Evolutionary conservation across 1,140 invertebrate species (phyloP), one percentile per base, ranked within the genome.

Genomic region (Drosophila willistoni): DNA sequence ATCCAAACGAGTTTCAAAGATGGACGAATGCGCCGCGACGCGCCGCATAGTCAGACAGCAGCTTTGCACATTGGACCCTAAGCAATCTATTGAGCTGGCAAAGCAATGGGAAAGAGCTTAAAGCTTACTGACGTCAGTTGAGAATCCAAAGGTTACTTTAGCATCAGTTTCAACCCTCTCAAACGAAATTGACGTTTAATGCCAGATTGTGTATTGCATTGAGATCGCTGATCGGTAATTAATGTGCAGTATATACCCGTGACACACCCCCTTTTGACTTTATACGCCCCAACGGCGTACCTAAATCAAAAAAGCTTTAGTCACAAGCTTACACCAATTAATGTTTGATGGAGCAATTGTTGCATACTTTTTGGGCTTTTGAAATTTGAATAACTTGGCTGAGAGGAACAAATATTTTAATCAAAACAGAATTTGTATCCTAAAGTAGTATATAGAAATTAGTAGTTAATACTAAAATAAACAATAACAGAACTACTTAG

Each of bases 31-130:
- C 64, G 57, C 64, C 71, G 66, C 55, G 41, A 57, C 54, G 64
- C 65, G 61, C 55, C 25, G n/a, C 57, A 14, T 10, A 22, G 47
- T 7, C 64, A 22, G 57, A 1, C 60, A n/a, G 56, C 79, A 47
- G 55, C 55, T 67, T 77, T 86, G 81, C 68, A 81, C 81, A 78
- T 79, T 75, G 79, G 71, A 85, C 82, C 55, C 33, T 73, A 44
- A 29, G 65, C 61, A 54, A 65, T 36, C 34, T 36, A 36, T 36
- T 29, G 29, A 29, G 29, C 51, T 63, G 39, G 61, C 72, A 57
- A 68, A 62, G 34, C 36, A 59, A 64, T n/a, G 63, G 44, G 2
- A 51, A 19, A 6, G 3, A 51, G 44, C 44, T 51, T 51, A 22
- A 51, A 51, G 44, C 44, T 51, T 2, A 51, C 17, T 51, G 17